Conservation (phyloP, 2,797 vertebrate genomes). For the Tauraco hartlaubi region DNA sequence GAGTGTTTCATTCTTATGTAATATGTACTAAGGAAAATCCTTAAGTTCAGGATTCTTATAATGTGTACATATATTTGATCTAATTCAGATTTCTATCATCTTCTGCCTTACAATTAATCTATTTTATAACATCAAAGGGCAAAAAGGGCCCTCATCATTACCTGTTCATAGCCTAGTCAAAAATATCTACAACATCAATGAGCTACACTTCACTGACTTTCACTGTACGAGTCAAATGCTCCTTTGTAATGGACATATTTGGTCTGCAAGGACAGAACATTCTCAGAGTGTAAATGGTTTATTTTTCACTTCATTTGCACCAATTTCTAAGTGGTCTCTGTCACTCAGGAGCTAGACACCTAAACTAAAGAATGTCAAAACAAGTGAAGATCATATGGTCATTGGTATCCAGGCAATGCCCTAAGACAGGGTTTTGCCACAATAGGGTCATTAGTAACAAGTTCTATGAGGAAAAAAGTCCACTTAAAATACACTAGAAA, state of each 20-base stretch:
- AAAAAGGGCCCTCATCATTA: not conserved
- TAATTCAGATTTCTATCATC: not conserved
- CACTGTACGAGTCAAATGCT: not conserved
- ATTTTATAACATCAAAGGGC: not conserved
- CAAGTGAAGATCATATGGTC: not conserved
- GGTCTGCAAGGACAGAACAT: constrained; percentile 43
- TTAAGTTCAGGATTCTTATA: not conserved
- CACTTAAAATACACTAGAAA: not conserved
- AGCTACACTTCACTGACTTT: not conserved
- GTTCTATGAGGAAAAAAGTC: not conserved
- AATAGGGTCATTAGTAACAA: not conserved
- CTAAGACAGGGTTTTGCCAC: not conserved
- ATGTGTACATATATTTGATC: not conserved
- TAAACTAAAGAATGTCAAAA: constrained; percentile 54
- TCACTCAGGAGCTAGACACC: constrained; percentile 33
- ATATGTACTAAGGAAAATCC: not conserved
- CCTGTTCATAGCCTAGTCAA: not conserved
- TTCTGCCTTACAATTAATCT: constrained; percentile 6
- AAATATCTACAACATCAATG: not conserved
- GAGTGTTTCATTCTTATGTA: not conserved
- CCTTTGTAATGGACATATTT: not conserved
- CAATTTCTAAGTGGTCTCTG: constrained; percentile 10
- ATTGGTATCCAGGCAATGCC: not conserved
- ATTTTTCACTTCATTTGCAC: constrained; percentile 58
- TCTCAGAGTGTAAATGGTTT: constrained; percentile 34